Percentiles rank a stretch among this genome's conserved stretches.
Evolutionary conservation across 2,113 vertebrate genomes (phyloP).

Genomic region (Percopsis transmontana): DNA sequence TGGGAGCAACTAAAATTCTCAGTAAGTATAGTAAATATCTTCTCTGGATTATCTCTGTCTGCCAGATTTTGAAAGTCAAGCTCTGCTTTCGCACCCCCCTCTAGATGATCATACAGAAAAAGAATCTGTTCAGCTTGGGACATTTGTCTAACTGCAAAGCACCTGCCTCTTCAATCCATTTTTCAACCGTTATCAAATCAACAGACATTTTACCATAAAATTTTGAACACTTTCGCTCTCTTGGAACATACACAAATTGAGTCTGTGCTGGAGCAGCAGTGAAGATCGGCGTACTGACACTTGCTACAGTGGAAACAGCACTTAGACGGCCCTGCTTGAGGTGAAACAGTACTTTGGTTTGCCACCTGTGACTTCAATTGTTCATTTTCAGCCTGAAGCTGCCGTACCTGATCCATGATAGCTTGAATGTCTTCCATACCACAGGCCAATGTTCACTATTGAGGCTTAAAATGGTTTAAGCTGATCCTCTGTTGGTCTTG

Average conservation of each 20-base stretch:
- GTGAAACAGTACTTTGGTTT: background rate
- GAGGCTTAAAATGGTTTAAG: background rate
- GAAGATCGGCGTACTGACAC: background rate
- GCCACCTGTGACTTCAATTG: background rate
- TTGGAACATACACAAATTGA: background rate
- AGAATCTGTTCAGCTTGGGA: background rate
- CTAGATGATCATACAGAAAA: background rate
- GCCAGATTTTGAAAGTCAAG: background rate
- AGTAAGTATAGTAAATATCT: conserved; percentile 11
- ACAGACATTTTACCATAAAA: background rate
- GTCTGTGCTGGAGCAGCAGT: background rate
- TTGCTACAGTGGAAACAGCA: background rate
- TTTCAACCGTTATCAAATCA: background rate
- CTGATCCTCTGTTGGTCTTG: background rate
- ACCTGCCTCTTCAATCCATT: background rate
- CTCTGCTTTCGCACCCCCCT: background rate
- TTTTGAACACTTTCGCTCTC: background rate
- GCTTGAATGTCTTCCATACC: background rate
- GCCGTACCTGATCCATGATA: background rate
- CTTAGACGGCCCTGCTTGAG: background rate
- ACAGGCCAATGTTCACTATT: background rate
- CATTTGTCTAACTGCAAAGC: background rate
- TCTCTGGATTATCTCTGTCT: background rate
- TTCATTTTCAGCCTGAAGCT: conserved; percentile 7
- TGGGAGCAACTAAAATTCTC: conserved; percentile 26